These are phyloP conservation scores for Glaucidium brasilianum DNA, from an alignment of 2,113 vertebrate genomes.

Conservation along the genomic window DNA sequence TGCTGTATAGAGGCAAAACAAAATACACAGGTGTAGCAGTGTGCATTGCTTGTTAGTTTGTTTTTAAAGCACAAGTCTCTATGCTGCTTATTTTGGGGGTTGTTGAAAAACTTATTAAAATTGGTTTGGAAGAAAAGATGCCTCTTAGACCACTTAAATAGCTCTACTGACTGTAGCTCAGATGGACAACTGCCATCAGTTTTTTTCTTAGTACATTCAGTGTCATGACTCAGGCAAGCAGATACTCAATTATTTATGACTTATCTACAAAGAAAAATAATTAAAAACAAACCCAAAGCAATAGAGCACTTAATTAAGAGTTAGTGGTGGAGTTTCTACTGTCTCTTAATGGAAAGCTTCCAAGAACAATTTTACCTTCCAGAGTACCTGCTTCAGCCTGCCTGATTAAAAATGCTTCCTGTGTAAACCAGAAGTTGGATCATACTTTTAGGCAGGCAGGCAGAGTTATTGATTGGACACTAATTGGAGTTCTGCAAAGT, in stretches of 20 bases:
- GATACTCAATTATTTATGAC: slow-evolving; percentile 65
- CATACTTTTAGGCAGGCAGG: slow-evolving; percentile 30
- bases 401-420: slow-evolving; percentile 29
- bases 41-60: background rate
- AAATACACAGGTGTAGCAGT: background rate
- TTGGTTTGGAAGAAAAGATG: background rate
- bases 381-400: slow-evolving; percentile 29
- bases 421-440: background rate
- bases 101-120: background rate
- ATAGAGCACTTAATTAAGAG: slow-evolving; percentile 67
- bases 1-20: background rate
- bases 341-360: slow-evolving; percentile 60
- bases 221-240: slow-evolving; percentile 53
- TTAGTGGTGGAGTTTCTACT: slow-evolving; percentile 31
- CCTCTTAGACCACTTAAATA: background rate
- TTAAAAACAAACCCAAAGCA: slow-evolving; percentile 61
- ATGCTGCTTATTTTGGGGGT: background rate
- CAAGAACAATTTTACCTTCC: slow-evolving; percentile 55
- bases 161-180: background rate
- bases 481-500: slow-evolving; percentile 34
- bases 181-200: slow-evolving; percentile 7
- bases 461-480: slow-evolving; percentile 54
- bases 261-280: slow-evolving; percentile 66
- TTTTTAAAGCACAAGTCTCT: background rate
- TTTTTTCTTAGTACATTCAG: background rate